Evolutionary conservation across 2,113 vertebrate genomes (phyloP).

Genomic region (Urocitellus parryii): DNA sequence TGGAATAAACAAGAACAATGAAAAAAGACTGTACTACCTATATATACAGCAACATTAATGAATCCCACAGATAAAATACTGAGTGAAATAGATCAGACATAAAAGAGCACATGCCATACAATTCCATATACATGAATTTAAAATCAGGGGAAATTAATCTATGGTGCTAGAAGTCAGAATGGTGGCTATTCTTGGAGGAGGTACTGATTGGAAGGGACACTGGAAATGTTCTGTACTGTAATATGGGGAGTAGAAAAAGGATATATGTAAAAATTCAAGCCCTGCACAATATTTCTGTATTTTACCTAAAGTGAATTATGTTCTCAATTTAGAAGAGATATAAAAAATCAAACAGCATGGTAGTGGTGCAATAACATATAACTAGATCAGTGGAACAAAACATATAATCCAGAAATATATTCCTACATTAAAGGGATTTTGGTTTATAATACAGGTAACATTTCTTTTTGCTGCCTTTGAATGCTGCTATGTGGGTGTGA

Average conservation of each 20-base stretch:
- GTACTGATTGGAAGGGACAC: neutral
- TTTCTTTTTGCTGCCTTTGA: constrained; percentile 15
- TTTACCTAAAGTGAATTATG: neutral
- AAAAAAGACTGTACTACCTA: neutral
- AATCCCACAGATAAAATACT: neutral
- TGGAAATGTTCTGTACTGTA: neutral
- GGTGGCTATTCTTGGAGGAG: neutral
- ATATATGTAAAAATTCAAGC: neutral
- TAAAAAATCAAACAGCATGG: neutral
- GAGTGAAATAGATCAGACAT: neutral
- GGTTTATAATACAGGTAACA: neutral
- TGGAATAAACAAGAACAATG: neutral
- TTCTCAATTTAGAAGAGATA: constrained; percentile 18
- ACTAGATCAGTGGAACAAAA: neutral
- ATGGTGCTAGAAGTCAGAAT: neutral
- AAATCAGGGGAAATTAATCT: neutral
- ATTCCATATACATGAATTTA: neutral
- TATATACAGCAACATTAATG: neutral
- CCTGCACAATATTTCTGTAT: neutral
- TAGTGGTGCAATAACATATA: neutral
- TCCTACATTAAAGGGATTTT: neutral
- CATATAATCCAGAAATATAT: neutral
- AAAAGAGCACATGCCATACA: neutral
- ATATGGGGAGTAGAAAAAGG: neutral
- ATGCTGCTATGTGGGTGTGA: neutral